Evolutionary conservation across 2,888 invertebrate species (phyloP), one percentile per base, ranked within the genome.

Genomic region (Panzeria rudis): DNA sequence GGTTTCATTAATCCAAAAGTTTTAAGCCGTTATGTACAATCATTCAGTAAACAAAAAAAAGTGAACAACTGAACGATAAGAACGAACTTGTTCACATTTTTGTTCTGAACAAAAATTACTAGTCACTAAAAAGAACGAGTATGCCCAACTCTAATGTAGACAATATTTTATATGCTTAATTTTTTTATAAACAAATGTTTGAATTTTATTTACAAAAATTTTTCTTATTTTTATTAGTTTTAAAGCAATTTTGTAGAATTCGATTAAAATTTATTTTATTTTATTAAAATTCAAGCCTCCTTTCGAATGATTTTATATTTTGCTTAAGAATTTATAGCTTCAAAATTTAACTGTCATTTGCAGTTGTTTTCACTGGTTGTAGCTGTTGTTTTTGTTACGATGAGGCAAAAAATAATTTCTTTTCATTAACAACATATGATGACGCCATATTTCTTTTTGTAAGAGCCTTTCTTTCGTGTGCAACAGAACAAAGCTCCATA

Each of bases 321-420:
- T 38, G 15, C 66, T 66, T 29, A 76, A 84, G 75, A 85, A 82
- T 85, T 85, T 82, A 82, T 82, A 75, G 85, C 85, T 78, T 59
- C 38, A 82, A 82, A 78, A 78, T 85, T 85, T 82, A 85, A 85
- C 85, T 85, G 85, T 85, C 85, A 85, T 52, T 85, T 85, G 78
- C 85, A 85, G 69, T 54, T 52, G 71, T 59, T 68, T 79, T 32
- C 35, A 64, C 71, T 64, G 25, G 44, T 13, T 71, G 44, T 41
- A 25, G 50, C 66, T 29, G 54, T 73, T 47, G 20, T 69, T 50
- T n/a, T 69, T 78, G 61, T 38, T 11, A 25, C 38, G 41, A 86
- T 87, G 88, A 88, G 88, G 86, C 87, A 32, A 86, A 84, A 64
- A 56, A 72, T 86, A 90, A 90, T 80, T 76, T 66, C 50, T 76